A percentile compares a stretch with the other conserved stretches of the same genome.
These are phyloP conservation scores for Coenonympha glycerion DNA, from an alignment of 2,888 invertebrate genomes.

Conservation along the genomic window DNA sequence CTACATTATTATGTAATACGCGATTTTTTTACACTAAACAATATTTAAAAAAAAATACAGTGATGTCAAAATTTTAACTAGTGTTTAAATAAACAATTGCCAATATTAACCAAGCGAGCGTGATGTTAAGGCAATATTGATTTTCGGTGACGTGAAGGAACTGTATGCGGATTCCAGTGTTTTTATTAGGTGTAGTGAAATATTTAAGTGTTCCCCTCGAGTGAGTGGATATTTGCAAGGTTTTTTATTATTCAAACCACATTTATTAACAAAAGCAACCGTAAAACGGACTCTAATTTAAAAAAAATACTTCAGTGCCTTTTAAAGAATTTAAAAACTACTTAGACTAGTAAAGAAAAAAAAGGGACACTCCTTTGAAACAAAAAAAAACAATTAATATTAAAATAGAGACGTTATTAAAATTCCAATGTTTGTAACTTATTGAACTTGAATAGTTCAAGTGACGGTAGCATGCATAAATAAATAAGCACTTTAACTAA, in stretches of 20 bases:
- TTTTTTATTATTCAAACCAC: background rate
- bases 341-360: background rate
- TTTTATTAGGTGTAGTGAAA: constrained; percentile 44
- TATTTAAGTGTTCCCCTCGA: constrained; percentile 21
- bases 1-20: constrained; percentile 65
- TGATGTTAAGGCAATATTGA: constrained; percentile 54
- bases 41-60: constrained; percentile 22
- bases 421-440: background rate
- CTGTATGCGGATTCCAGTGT: constrained; percentile 59
- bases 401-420: background rate
- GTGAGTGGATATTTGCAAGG: constrained; percentile 17
- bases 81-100: constrained; percentile 11
- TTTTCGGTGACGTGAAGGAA: constrained; percentile 63
- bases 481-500: constrained; percentile 1
- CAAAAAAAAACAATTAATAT: background rate
- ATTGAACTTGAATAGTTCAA: background rate
- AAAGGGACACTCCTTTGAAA: background rate
- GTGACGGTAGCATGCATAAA: constrained; percentile 1
- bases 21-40: constrained; percentile 20
- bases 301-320: constrained; percentile 10
- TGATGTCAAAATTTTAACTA: constrained; percentile 5
- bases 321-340: background rate
- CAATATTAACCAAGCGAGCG: constrained; percentile 22
- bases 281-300: background rate
- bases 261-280: background rate